A percentile compares a stretch with the other conserved stretches of the same genome.
These are phyloP conservation scores for Pelvicachromis taeniatus DNA, from an alignment of 2,113 vertebrate genomes.

Conservation along the genomic window DNA sequence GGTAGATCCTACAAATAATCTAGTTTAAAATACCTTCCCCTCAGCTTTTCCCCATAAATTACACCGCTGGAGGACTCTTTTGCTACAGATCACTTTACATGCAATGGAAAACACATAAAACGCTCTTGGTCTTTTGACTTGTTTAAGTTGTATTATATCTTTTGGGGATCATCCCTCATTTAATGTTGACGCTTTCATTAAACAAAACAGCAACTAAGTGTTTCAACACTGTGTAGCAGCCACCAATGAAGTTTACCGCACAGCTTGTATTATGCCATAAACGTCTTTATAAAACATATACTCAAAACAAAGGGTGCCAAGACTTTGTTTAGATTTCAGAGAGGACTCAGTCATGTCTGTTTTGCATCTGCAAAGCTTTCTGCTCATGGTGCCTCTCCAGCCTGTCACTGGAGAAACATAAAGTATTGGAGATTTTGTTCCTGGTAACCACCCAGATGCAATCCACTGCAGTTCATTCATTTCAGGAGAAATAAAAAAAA, in stretches of 20 bases:
- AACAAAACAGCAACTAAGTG: neutral
- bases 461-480: neutral
- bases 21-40: neutral
- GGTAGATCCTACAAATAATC: neutral
- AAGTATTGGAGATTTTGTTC: neutral
- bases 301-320: neutral
- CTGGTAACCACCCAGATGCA: neutral
- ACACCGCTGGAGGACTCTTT: neutral
- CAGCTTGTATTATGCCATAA: neutral
- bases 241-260: neutral
- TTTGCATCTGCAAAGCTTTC: constrained; percentile 22
- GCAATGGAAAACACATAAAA: neutral
- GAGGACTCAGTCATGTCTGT: constrained; percentile 31
- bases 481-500: neutral
- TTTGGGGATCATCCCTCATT: neutral
- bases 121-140: neutral
- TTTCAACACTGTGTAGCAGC: neutral
- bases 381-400: neutral
- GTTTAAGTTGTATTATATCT: neutral
- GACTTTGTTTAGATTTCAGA: constrained; percentile 53
- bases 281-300: neutral
- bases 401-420: neutral
- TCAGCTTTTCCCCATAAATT: neutral
- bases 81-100: neutral
- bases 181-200: neutral